Evolutionary conservation across 2,888 invertebrate genomes (phyloP), one percentile per base, ranked within the genome.

Genomic region (Ennomos erosarius): DNA sequence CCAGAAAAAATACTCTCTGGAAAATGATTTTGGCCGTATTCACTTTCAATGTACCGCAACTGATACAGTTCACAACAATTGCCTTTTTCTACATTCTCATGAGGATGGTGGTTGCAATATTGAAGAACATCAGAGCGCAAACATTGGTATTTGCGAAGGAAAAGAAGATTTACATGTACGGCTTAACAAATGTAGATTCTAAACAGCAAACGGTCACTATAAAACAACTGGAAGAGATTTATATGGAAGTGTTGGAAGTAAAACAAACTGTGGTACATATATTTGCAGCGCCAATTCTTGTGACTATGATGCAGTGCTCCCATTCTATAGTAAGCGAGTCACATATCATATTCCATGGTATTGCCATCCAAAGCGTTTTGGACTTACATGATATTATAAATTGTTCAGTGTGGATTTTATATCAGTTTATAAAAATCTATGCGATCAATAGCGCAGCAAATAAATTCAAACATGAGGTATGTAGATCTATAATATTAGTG

Each of bases 241-340:
- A 84, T 42, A 69, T 76, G 0, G 80, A 81, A 55, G 79, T 74
- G 8, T 79, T 80, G 51, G 78, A 82, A 33, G 70, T 83, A 10
- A 88, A 84, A 62, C 64, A 72, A 4, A 70, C 72, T 10, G 83
- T 90, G 51, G 87, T 84, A 56, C 50, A 71, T 33, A 76, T 77
- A 8, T 90, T 89, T 65, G 79, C 87, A 70, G 84, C 81, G 0
- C 79, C 85, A 0, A 75, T 90, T 36, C 60, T 90, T 13, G 64
- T 82, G 9, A 80, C 82, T 0, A 68, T 80, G 1, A 45, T 87
- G 9, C 90, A 90, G 66, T 82, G 85, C 63, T 90, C 90, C 45
- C 90, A 90, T 55, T 62, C 83, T 0, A 81, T 88, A 39, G 81
- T 90, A 1, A 87, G 87, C 48, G 87, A 90, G 55, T 67, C 82